Percentiles rank a stretch among this genome's conserved stretches.
phyloP scores from a whole-genome alignment of 2,888 invertebrate species.

The Amaurobius ferox region DNA sequence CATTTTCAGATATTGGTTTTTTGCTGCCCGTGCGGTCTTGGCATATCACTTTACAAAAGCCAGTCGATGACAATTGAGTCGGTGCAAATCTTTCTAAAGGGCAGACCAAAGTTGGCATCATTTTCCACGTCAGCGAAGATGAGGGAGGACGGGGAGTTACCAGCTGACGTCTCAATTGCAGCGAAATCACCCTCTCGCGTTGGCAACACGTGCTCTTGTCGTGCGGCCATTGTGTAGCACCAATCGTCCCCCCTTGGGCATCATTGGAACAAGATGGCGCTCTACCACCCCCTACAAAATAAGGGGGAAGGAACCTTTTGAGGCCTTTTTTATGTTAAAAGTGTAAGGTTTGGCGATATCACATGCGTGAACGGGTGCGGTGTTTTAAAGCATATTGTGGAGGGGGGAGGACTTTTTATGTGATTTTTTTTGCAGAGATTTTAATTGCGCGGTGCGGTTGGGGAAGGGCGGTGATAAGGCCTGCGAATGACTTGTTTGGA shows the following conservation, averaged over 20 bases:
- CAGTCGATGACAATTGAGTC: not conserved
- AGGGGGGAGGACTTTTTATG: not conserved
- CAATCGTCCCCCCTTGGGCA: constrained; percentile 45
- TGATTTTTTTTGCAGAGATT: not conserved
- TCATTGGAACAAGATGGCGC: constrained; percentile 69
- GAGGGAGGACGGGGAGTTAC: constrained; percentile 27
- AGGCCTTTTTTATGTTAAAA: not conserved
- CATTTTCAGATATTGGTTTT: no score
- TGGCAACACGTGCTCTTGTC: constrained; percentile 70
- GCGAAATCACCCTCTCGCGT: constrained; percentile 44
- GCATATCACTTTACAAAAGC: not conserved
- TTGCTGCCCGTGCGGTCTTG: no score
- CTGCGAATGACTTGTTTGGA: constrained; percentile 1
- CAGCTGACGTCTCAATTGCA: constrained; percentile 62
- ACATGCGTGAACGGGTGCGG: constrained; percentile 7
- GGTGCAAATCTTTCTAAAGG: not conserved
- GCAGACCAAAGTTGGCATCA: constrained; percentile 27
- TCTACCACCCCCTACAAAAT: constrained; percentile 23
- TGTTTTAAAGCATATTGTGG: constrained; percentile 15
- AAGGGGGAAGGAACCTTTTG: not conserved
- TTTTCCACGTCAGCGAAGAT: constrained; percentile 39
- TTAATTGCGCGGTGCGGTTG: not conserved
- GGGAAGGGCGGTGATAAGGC: not conserved
- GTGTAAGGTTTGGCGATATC: constrained; percentile 1
- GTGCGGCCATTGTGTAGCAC: constrained; percentile 66